A percentile compares a stretch with the other conserved stretches of the same genome.
Evolutionary conservation across 2,113 vertebrate species (phyloP).

Genomic region (Eptesicus fuscus): DNA sequence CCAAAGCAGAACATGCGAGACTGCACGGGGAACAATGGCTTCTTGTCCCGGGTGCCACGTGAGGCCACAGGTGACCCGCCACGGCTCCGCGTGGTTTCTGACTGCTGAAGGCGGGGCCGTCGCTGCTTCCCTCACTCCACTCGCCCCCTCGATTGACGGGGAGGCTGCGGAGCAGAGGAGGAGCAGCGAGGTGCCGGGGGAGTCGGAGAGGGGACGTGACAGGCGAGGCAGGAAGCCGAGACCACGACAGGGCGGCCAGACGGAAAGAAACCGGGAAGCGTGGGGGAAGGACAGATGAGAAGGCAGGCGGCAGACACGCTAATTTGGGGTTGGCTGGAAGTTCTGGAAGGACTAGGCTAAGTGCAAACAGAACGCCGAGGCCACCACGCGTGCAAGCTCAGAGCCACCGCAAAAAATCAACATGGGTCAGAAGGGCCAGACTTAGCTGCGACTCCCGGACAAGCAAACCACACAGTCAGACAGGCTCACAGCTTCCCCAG

Average conservation of each 20-base stretch:
- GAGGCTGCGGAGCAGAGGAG: background rate
- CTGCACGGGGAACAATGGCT: slow-evolving; percentile 31
- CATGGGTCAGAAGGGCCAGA: background rate
- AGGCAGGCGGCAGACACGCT: background rate
- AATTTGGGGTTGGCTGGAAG: background rate
- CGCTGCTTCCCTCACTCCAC: background rate
- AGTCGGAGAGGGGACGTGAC: background rate
- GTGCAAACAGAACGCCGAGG: background rate
- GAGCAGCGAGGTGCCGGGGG: background rate
- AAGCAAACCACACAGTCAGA: background rate
- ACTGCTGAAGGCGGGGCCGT: background rate
- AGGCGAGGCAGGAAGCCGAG: background rate
- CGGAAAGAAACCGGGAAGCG: background rate
- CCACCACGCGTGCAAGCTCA: background rate
- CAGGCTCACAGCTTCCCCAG: background rate
- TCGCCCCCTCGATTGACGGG: background rate
- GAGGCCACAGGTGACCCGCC: slow-evolving; percentile 26
- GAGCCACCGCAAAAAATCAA: background rate
- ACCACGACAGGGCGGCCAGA: no score
- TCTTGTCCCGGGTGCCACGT: slow-evolving; percentile 8
- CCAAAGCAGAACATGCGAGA: background rate
- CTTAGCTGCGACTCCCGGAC: background rate
- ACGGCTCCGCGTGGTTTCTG: background rate
- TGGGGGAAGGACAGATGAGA: background rate
- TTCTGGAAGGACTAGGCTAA: background rate